Percentiles rank a stretch among this genome's conserved stretches.
Conservation (phyloP, 1,140 invertebrate genomes). For the Augochlora pura region DNA sequence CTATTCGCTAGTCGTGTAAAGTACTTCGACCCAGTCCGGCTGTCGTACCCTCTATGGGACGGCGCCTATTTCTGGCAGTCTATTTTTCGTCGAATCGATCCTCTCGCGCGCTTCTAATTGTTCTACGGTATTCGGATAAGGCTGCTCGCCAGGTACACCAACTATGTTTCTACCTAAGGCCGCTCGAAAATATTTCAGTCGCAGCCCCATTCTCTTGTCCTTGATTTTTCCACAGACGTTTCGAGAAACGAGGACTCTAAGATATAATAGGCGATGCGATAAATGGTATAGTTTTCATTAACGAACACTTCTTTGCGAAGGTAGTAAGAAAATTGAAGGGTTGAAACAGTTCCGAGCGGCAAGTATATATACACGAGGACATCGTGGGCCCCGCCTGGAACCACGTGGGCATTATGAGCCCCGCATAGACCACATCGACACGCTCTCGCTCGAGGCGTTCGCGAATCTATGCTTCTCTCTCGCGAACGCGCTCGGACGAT, state of each 20-base stretch:
- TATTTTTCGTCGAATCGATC: conserved; percentile 35
- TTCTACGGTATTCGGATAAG: conserved; percentile 28
- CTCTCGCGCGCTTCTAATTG: conserved; percentile 30
- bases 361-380: not conserved
- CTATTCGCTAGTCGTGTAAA: conserved; percentile 20
- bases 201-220: no score
- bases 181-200: no score
- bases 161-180: not conserved
- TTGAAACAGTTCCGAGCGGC: no score
- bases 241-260: no score
- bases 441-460: conserved; percentile 15
- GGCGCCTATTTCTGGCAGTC: conserved; percentile 19
- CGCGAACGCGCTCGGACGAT: not conserved
- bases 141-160: not conserved
- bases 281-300: no score
- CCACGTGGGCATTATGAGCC: not conserved
- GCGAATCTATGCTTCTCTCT: not conserved
- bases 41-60: conserved; percentile 35
- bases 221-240: no score
- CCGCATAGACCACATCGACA: conserved; percentile 28
- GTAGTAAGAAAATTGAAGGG: no score
- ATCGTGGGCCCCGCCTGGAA: not conserved
- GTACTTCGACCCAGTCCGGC: conserved; percentile 24
- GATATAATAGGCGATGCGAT: no score
- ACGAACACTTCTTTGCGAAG: no score